Evolutionary conservation across 35 echinoderm and acorn worm genomes (phyloP).

Genomic region (Ophiothrix spiculata): DNA sequence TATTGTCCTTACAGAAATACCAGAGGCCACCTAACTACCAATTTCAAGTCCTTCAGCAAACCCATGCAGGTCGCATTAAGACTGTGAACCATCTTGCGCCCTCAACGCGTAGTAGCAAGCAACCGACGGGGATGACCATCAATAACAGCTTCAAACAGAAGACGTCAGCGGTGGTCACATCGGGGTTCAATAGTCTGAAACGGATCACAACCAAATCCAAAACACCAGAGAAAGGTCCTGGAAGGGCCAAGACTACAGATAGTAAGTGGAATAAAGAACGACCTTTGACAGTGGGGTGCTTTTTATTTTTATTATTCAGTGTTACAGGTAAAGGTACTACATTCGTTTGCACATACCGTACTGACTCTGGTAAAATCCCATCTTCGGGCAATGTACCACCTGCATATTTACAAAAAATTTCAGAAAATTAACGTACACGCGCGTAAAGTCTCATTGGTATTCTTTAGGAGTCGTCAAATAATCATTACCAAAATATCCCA

Average conservation of each 20-base stretch:
- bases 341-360: no score
- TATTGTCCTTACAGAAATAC: constrained; percentile 34
- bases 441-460: no score
- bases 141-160: constrained; percentile 26
- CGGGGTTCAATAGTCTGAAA: constrained; percentile 44
- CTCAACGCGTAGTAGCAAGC: background rate
- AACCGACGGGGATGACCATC: background rate
- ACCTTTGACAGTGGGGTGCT: no score
- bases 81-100: background rate
- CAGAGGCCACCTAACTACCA: constrained; percentile 45
- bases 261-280: no score
- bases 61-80: constrained; percentile 14
- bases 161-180: constrained; percentile 36
- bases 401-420: no score
- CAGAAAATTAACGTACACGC: no score
- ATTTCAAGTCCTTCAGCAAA: constrained; percentile 46
- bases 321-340: no score
- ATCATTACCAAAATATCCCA: no score
- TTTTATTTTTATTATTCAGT: no score
- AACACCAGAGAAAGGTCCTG: background rate
- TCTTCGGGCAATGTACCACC: no score
- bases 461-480: no score
- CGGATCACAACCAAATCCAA: constrained; percentile 27
- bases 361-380: no score
- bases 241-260: background rate